Conservation (phyloP, 2,797 vertebrate genomes). For the Chelonia mydas region DNA sequence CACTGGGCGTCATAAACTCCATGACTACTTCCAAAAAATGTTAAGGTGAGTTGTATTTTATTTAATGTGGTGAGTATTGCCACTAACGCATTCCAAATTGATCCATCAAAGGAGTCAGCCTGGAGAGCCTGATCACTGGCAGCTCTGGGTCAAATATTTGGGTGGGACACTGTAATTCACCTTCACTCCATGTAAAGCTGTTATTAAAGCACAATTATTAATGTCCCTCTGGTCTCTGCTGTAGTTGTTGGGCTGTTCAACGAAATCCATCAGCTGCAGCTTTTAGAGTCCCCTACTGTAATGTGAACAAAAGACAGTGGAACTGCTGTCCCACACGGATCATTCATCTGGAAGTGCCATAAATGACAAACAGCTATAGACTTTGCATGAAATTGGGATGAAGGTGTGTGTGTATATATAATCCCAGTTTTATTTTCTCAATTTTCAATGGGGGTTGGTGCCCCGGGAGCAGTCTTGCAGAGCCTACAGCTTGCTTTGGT, state of each 20-base stretch:
- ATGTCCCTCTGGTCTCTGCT: conserved; percentile 41
- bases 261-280: conserved; percentile 47
- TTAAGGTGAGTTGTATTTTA: conserved; percentile 71
- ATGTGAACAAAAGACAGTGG: conserved; percentile 42
- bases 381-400: conserved; percentile 37
- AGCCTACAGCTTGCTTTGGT: neutral
- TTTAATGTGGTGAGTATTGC: conserved; percentile 71
- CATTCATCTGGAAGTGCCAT: conserved; percentile 59
- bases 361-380: conserved; percentile 55
- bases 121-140: conserved; percentile 52
- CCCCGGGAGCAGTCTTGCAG: neutral
- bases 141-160: conserved; percentile 66
- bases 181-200: conserved; percentile 39
- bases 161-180: conserved; percentile 55
- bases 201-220: conserved; percentile 38
- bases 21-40: conserved; percentile 72
- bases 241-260: conserved; percentile 37
- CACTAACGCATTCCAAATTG: conserved; percentile 69
- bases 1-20: conserved; percentile 73
- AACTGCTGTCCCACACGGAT: neutral
- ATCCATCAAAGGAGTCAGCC: conserved; percentile 62
- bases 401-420: conserved; percentile 17
- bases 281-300: conserved; percentile 56
- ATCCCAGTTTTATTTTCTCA: neutral
- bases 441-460: neutral